Conservation (phyloP, 1,140 invertebrate species). For the Eupristina koningsbergeri region DNA sequence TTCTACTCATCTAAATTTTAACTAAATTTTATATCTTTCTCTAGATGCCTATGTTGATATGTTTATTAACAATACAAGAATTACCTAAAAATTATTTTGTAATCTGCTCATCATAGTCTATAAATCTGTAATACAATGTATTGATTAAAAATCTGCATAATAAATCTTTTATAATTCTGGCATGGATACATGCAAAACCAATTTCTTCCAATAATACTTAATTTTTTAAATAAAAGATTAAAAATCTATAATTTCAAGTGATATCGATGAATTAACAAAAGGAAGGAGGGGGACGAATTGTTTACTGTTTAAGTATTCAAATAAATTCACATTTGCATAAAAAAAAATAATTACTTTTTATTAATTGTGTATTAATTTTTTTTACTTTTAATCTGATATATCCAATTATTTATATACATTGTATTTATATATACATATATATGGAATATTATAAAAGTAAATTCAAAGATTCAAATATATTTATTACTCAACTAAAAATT, state of each 20-base stretch:
- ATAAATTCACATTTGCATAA: no score
- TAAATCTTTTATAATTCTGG: background rate
- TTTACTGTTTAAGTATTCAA: no score
- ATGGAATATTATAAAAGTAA: no score
- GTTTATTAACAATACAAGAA: constrained; percentile 1
- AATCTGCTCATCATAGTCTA: constrained; percentile 24
- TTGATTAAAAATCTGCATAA: background rate
- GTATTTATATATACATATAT: no score
- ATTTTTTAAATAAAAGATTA: constrained; percentile 32
- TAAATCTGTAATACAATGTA: background rate
- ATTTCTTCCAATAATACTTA: constrained; percentile 41
- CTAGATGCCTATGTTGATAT: constrained; percentile 31
- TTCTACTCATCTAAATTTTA: constrained; percentile 15
- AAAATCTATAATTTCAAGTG: constrained; percentile 19
- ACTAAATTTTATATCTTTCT: constrained; percentile 32
- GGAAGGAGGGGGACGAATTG: constrained; percentile 51
- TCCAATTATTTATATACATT: no score
- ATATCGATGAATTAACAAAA: constrained; percentile 39
- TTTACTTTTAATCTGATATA: no score
- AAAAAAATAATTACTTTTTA: no score
- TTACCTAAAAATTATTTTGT: constrained; percentile 27
- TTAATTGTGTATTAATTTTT: no score
- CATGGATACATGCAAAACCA: background rate
- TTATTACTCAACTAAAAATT: no score
- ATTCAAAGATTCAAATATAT: no score